Base-by-base conservation (phyloP, 2,888 invertebrate genomes). In the Choristoneura rosaceana region DNA sequence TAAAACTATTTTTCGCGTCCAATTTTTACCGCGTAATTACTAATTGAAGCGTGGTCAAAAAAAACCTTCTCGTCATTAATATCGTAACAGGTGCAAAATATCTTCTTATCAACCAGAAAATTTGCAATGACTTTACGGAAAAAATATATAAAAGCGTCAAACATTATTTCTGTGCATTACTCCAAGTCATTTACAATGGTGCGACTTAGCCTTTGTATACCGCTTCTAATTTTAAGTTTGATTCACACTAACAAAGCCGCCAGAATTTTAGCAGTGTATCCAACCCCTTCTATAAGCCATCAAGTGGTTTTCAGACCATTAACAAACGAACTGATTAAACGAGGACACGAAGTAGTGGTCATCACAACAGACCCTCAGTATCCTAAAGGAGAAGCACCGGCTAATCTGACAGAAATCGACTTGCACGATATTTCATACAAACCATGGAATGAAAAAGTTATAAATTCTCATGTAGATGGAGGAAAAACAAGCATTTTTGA, bases 241-340 rank as follows among this genome's bases (percentile, higher is more conserved):
- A 14, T 3, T n/a, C 9, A 10, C 15, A 9, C 4, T n/a, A 50
- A 10, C 43, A 75, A 82, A 41, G 76, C 81, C 1, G 87, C 86
- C 0, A 84, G 81, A 70, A 93, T 93, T 66, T 75, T 93, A n/a
- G 86, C 78, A 0, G 75, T 92, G 0, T 82, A 90, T 58, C 87
- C 94, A 0, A 78, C 81, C 3, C 88, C 94, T 0, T 90, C 92
- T 0, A 84, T 92, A 45, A 94, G 94, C 68, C 94, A 94, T 74
- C 94, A 94, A 80, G 80, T 91, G 0, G 87, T 90, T 0, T 93
- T 87, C 70, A 82, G 89, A 15, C 82, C 87, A 1, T 69, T 95
- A 3, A 86, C 86, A 9, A 81, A 86, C 2, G 91, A 90, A 60
- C 78, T 95, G n/a, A 85, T 85, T 0, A 85, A 78, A 62, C 82